Evolutionary conservation across 2,113 vertebrate species (phyloP).

Genomic region (Pimephales promelas): DNA sequence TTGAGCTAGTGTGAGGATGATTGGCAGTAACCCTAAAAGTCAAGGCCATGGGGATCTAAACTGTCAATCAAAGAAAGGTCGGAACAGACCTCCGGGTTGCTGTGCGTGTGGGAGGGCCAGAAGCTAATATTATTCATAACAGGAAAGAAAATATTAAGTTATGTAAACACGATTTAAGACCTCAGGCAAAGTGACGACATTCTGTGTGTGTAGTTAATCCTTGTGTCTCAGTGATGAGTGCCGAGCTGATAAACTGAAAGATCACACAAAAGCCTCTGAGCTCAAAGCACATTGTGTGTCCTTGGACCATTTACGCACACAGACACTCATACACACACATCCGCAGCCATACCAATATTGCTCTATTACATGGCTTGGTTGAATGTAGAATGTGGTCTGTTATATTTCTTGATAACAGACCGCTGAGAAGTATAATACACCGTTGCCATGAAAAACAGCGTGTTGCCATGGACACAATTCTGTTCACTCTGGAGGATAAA

Average conservation of each 20-base stretch:
- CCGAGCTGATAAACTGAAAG: slow-evolving; percentile 13
- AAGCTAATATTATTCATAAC: slow-evolving; percentile 14
- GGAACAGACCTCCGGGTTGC: slow-evolving; percentile 35
- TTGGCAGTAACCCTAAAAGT: slow-evolving; percentile 27
- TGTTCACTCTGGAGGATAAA: no score
- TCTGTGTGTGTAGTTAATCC: slow-evolving; percentile 27
- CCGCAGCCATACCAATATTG: neutral
- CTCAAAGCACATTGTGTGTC: slow-evolving; percentile 34
- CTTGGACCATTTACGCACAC: slow-evolving; percentile 32
- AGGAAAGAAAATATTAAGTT: slow-evolving; percentile 38
- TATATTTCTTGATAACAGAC: no score
- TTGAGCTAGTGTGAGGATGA: neutral
- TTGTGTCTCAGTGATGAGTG: slow-evolving; percentile 33
- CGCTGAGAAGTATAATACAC: no score
- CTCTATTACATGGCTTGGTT: no score
- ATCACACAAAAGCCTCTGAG: slow-evolving; percentile 24
- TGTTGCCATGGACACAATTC: no score
- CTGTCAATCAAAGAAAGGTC: slow-evolving; percentile 49
- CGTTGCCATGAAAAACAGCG: no score
- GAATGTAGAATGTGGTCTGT: no score
- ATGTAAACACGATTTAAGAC: slow-evolving; percentile 35
- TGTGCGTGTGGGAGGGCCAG: neutral
- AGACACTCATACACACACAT: slow-evolving; percentile 13
- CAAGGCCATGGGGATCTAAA: slow-evolving; percentile 9
- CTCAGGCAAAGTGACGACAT: slow-evolving; percentile 19